A percentile compares a stretch with the other conserved stretches of the same genome.
These are phyloP conservation scores for Alcis repandata DNA, from an alignment of 2,888 invertebrate species.

Conservation along the genomic window DNA sequence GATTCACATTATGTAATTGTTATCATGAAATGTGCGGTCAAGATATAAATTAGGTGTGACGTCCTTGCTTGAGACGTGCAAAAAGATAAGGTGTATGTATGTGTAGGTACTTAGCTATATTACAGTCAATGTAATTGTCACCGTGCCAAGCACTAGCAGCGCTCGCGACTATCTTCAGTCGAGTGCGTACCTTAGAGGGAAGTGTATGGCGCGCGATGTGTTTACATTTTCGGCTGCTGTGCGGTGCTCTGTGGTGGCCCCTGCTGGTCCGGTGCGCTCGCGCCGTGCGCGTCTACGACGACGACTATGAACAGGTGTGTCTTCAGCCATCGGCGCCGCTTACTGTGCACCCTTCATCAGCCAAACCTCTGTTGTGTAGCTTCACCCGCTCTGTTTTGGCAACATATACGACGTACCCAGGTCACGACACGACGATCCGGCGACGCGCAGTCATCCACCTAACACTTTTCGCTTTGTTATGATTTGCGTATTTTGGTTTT, in stretches of 20 bases:
- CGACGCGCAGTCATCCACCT: slow-evolving; percentile 73
- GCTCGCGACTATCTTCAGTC: slow-evolving; percentile 82
- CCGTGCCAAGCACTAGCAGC: slow-evolving; percentile 78
- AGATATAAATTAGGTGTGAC: slow-evolving; percentile 52
- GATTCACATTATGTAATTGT: slow-evolving; percentile 26
- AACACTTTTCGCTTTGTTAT: slow-evolving; percentile 77
- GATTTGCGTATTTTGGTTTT: slow-evolving; percentile 63
- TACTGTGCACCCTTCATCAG: slow-evolving; percentile 69
- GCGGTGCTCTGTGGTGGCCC: slow-evolving; percentile 85
- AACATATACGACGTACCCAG: slow-evolving; percentile 63
- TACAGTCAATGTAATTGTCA: slow-evolving; percentile 69
- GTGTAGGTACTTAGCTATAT: slow-evolving; percentile 52
- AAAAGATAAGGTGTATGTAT: slow-evolving; percentile 75
- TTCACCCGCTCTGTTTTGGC: slow-evolving; percentile 73
- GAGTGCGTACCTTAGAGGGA: slow-evolving; percentile 82
- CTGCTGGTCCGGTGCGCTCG: slow-evolving; percentile 80
- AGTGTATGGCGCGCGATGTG: slow-evolving; percentile 85
- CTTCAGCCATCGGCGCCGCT: slow-evolving; percentile 62
- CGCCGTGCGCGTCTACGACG: slow-evolving; percentile 77
- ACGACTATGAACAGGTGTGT: slow-evolving; percentile 85
- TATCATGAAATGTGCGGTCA: slow-evolving; percentile 25
- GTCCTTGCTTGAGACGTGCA: slow-evolving; percentile 68
- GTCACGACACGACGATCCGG: slow-evolving; percentile 56
- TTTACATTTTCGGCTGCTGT: slow-evolving; percentile 83
- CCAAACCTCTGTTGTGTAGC: slow-evolving; percentile 69